phyloP scores from a whole-genome alignment of 2,888 invertebrate species.

The Tipula unca region DNA sequence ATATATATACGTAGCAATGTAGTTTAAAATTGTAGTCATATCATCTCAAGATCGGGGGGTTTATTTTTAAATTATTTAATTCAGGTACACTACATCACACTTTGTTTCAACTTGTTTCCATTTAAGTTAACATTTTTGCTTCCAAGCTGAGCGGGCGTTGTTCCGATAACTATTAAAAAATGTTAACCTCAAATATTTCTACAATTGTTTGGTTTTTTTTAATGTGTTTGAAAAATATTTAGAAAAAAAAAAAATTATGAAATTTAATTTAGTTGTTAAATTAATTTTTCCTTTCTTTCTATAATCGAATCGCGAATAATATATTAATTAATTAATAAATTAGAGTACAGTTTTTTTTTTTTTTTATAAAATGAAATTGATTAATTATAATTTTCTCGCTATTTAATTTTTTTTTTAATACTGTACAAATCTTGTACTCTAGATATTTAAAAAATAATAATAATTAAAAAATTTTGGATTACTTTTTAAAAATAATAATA shows the following conservation, averaged over 20 bases:
- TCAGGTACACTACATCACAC: slow-evolving; percentile 8
- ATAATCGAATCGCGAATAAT: slow-evolving; percentile 17
- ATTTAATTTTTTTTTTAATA: background rate
- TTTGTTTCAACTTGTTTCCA: background rate
- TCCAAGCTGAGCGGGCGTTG: background rate
- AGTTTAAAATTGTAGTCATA: background rate
- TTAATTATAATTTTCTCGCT: background rate
- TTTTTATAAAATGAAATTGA: background rate
- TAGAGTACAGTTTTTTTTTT: background rate
- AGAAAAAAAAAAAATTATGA: slow-evolving; percentile 17
- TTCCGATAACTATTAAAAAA: background rate
- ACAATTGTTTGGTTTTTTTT: too few species aligned
- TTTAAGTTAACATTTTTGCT: background rate
- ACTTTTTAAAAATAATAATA: background rate
- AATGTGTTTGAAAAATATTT: background rate
- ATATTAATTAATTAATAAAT: background rate
- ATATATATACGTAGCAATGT: background rate
- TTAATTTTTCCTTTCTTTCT: slow-evolving; percentile 21
- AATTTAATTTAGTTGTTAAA: slow-evolving; percentile 21
- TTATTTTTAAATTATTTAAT: background rate
- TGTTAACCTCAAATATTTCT: background rate
- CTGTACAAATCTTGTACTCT: slow-evolving; percentile 4
- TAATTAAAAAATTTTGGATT: background rate
- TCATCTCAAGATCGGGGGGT: background rate
- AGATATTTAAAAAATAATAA: background rate